A percentile compares a stretch with the other conserved stretches of the same genome.
Conservation (phyloP, 2,888 invertebrate genomes). For the Eustalomyia histrio region DNA sequence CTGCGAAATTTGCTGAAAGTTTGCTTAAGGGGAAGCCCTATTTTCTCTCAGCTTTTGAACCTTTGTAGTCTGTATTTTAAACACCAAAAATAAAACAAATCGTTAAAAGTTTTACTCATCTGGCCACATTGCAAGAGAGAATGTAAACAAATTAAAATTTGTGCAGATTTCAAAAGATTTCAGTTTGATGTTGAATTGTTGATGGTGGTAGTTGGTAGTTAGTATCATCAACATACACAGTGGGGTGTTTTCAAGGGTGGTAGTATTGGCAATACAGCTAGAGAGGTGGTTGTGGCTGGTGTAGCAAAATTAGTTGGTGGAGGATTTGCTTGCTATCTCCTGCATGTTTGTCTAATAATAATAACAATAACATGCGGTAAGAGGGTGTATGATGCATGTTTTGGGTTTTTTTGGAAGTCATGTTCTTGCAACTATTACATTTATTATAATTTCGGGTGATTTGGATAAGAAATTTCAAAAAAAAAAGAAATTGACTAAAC, state of each 20-base stretch:
- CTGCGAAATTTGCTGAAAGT: too few relatives aligned
- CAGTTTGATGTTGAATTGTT: slow-evolving; percentile 1
- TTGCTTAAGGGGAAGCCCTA: too few relatives aligned
- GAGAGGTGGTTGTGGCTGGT: slow-evolving; percentile 33
- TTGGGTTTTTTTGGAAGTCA: background rate
- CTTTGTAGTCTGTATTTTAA: too few relatives aligned
- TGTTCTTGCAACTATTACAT: background rate
- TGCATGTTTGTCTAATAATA: slow-evolving; percentile 23
- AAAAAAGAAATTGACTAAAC: background rate
- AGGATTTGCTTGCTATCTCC: slow-evolving; percentile 24
- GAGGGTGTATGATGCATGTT: slow-evolving; percentile 32
- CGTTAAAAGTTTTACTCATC: background rate
- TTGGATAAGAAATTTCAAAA: background rate
- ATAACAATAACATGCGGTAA: slow-evolving; percentile 23
- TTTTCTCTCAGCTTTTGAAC: too few relatives aligned
- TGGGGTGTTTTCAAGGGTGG: slow-evolving; percentile 52
- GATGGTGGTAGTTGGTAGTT: slow-evolving; percentile 32
- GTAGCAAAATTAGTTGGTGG: slow-evolving; percentile 27
- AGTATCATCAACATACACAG: background rate
- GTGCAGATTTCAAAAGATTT: slow-evolving; percentile 44
- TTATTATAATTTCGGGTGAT: slow-evolving; percentile 21
- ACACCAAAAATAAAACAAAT: too few relatives aligned
- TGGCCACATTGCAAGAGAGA: slow-evolving; percentile 24
- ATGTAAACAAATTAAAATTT: slow-evolving; percentile 41
- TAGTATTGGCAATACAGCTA: slow-evolving; percentile 2